Evolutionary conservation across 2,797 vertebrate species (phyloP).

Genomic region (Cossypha caffra): DNA sequence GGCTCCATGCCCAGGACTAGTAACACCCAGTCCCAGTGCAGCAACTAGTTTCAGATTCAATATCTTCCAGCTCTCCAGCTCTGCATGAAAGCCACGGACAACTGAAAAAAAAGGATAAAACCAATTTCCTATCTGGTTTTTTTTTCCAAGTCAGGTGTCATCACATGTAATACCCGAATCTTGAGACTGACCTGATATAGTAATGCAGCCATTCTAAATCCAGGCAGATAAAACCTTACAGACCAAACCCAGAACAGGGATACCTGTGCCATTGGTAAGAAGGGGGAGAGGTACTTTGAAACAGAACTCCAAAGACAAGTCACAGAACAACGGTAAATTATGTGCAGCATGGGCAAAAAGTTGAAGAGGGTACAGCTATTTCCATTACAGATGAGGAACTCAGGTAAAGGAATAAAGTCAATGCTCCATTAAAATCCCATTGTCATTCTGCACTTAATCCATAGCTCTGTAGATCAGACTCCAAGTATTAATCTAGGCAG

Average conservation of each 20-base stretch:
- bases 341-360: not conserved
- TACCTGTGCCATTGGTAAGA: not conserved
- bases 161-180: not conserved
- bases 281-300: not conserved
- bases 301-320: not conserved
- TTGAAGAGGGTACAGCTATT: not conserved
- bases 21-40: not conserved
- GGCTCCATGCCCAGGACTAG: not conserved
- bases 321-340: not conserved
- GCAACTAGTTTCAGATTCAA: not conserved
- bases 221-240: not conserved
- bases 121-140: not conserved
- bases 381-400: not conserved
- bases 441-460: too few species aligned
- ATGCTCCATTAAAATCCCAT: not conserved
- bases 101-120: not conserved
- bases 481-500: not conserved
- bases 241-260: not conserved
- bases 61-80: not conserved
- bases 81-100: not conserved
- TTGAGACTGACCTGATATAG: not conserved
- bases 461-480: not conserved
- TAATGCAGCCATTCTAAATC: not conserved
- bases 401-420: not conserved
- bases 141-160: not conserved